These are phyloP conservation scores for Pectinophora gossypiella DNA, from an alignment of 1,140 invertebrate species.

Conservation along the genomic window DNA sequence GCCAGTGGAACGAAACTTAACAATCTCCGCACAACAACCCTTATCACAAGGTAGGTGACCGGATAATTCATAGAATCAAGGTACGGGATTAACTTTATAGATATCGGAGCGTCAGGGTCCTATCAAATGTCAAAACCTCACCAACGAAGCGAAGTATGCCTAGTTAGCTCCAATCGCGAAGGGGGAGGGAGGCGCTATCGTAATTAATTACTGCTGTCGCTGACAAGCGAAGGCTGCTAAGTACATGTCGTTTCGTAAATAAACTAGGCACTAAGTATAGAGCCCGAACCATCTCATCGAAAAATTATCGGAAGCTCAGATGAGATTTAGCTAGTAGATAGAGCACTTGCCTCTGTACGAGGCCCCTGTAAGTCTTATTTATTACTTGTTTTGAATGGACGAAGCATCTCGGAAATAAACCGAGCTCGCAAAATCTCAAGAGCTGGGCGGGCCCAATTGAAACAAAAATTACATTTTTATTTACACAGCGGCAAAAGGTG, in stretches of 20 bases:
- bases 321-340: neutral
- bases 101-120: slow-evolving; percentile 1
- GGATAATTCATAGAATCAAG: too few species aligned
- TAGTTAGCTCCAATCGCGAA: slow-evolving; percentile 43
- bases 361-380: neutral
- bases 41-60: too few species aligned
- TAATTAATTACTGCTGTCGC: slow-evolving; percentile 49
- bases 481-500: slow-evolving; percentile 13
- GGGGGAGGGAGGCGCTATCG: slow-evolving; percentile 23
- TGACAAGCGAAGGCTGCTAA: slow-evolving; percentile 43
- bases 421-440: neutral
- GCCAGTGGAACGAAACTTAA: too few species aligned
- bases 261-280: slow-evolving; percentile 13
- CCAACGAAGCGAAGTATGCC: slow-evolving; percentile 29
- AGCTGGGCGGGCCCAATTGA: slow-evolving; percentile 7
- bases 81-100: too few species aligned
- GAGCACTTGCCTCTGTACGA: neutral
- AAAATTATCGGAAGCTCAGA: neutral
- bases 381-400: neutral
- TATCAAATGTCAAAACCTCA: slow-evolving; percentile 36
- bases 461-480: slow-evolving; percentile 28
- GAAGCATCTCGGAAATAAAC: neutral
- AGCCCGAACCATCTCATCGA: neutral
- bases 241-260: slow-evolving; percentile 39
- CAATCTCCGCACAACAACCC: too few species aligned